Percentiles rank a stretch among this genome's conserved stretches.
phyloP scores from a whole-genome alignment of 2,888 invertebrate species.

The Pristionchus arcanus region DNA sequence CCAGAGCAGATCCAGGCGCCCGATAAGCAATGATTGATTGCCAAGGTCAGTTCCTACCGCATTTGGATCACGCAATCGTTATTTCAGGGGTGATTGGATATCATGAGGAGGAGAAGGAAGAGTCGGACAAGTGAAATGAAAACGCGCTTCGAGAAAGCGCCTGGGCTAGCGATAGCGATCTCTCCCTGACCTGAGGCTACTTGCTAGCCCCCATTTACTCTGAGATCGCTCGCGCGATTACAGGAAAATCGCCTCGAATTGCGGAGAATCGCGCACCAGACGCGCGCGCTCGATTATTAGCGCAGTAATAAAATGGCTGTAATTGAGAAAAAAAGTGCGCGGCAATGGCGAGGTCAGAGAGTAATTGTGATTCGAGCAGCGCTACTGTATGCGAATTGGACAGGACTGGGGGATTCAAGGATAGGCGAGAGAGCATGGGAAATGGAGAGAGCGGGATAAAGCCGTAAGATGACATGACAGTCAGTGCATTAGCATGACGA shows the following conservation, averaged over 20 bases:
- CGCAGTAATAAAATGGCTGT: slow-evolving; percentile 1
- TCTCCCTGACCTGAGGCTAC: background rate
- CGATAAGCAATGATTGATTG: slow-evolving; percentile 4
- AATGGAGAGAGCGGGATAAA: background rate
- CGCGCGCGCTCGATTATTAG: slow-evolving; percentile 16
- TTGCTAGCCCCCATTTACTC: background rate
- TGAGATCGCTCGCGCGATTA: background rate
- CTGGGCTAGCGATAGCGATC: background rate
- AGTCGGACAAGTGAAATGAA: slow-evolving; percentile 17
- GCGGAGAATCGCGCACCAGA: slow-evolving; percentile 10
- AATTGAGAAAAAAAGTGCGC: slow-evolving; percentile 25
- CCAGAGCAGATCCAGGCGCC: background rate
- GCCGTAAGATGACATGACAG: background rate
- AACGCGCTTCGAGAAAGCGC: background rate
- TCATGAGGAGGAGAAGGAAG: background rate
- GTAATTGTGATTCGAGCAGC: background rate
- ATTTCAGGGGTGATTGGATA: slow-evolving; percentile 10
- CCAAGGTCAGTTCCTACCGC: slow-evolving; percentile 19
- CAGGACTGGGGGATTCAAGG: background rate
- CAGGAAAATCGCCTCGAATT: background rate
- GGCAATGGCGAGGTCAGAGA: slow-evolving; percentile 8
- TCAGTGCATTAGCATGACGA: background rate
- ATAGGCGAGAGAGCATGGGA: background rate
- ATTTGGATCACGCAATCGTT: background rate
- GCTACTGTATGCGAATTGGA: slow-evolving; percentile 6